Conservation (phyloP, 2,113 vertebrate genomes). For the Galeopterus variegatus region DNA sequence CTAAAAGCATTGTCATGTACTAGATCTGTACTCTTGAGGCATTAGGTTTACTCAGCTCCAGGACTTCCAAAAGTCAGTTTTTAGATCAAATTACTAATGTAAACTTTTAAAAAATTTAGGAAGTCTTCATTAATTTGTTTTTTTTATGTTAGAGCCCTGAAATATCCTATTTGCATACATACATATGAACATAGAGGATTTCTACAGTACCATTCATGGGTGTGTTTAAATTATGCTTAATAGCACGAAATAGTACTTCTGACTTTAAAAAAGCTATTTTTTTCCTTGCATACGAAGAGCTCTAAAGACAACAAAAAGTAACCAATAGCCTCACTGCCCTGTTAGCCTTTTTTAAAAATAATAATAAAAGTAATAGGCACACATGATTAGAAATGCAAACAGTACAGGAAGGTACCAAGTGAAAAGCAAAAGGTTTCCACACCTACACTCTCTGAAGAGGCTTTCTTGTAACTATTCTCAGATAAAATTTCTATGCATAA, state of each 20-base stretch:
- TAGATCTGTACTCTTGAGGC: conserved; percentile 28
- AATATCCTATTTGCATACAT: conserved; percentile 38
- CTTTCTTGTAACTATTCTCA: conserved; percentile 55
- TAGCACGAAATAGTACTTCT: conserved; percentile 67
- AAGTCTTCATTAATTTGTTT: conserved; percentile 70
- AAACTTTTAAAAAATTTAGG: conserved; percentile 23
- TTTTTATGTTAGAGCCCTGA: conserved; percentile 56
- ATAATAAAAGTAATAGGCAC: conserved; percentile 23
- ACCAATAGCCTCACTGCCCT: conserved; percentile 23
- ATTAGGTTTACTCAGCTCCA: neutral
- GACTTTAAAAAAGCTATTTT: conserved; percentile 60
- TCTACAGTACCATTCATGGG: conserved; percentile 66
- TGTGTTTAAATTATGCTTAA: conserved; percentile 74
- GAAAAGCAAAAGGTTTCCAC: conserved; percentile 51
- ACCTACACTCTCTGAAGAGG: conserved; percentile 17
- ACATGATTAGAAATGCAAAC: neutral
- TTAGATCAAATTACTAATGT: conserved; percentile 65
- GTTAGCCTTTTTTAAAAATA: conserved; percentile 23
- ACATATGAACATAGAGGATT: conserved; percentile 73
- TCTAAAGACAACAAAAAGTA: conserved; percentile 63
- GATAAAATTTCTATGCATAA: conserved; percentile 42
- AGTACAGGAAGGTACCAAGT: conserved; percentile 13
- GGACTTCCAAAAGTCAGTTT: conserved; percentile 62
- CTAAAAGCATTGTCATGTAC: conserved; percentile 5
- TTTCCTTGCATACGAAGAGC: conserved; percentile 36